Evolutionary conservation across 2,113 vertebrate genomes (phyloP).

Genomic region (Neodontobutis hainanensis): DNA sequence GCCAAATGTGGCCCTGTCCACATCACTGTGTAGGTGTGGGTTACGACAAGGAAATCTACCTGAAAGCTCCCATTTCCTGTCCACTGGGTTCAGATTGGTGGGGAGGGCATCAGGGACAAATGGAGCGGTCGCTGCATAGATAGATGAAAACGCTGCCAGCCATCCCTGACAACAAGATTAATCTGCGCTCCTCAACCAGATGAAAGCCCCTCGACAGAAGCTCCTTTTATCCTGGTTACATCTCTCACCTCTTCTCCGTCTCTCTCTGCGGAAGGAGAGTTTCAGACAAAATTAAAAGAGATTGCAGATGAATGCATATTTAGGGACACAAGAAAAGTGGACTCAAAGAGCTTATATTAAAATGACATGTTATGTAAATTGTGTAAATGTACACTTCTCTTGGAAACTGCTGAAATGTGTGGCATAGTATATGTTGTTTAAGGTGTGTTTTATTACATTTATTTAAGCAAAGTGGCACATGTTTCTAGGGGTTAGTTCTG

Average conservation of each 20-base stretch:
- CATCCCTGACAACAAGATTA: slow-evolving; percentile 65
- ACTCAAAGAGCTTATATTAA: no score
- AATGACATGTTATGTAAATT: no score
- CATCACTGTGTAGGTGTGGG: slow-evolving; percentile 10
- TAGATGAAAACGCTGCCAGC: slow-evolving; percentile 59
- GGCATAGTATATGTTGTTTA: no score
- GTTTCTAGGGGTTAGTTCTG: no score
- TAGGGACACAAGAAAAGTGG: not conserved
- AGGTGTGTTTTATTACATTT: no score
- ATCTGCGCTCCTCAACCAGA: slow-evolving; percentile 62
- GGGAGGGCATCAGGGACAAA: slow-evolving; percentile 35
- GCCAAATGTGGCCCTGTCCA: not conserved
- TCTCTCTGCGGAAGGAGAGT: slow-evolving; percentile 14
- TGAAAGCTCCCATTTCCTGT: slow-evolving; percentile 34
- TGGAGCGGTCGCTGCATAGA: slow-evolving; percentile 39
- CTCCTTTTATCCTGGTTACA: slow-evolving; percentile 33
- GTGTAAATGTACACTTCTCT: no score
- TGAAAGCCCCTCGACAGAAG: slow-evolving; percentile 45
- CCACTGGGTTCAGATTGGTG: not conserved
- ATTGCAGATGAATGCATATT: not conserved
- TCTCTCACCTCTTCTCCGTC: slow-evolving; percentile 11
- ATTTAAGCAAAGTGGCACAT: no score
- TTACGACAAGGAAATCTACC: slow-evolving; percentile 22
- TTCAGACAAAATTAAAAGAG: slow-evolving; percentile 27
- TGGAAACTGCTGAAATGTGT: no score